Conservation (phyloP, 1,140 invertebrate genomes). For the Cydia pomonella region DNA sequence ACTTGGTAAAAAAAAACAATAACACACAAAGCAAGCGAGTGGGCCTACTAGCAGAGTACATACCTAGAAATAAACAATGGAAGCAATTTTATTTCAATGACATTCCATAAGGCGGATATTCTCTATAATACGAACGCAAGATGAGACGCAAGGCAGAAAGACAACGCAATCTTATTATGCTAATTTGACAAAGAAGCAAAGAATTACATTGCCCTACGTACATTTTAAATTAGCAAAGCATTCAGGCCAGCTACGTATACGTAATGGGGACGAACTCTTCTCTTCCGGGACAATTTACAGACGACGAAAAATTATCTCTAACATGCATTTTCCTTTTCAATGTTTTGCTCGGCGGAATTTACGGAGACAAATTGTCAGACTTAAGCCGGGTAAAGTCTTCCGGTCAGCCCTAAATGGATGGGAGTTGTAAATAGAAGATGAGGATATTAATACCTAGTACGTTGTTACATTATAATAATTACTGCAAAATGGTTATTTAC, state of each 20-base stretch:
- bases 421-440: background rate
- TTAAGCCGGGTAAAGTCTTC: constrained; percentile 5
- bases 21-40: background rate
- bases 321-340: constrained; percentile 20
- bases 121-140: background rate
- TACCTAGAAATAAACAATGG: background rate
- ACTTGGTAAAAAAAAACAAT: too few relatives aligned
- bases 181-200: constrained; percentile 22
- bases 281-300: constrained; percentile 24
- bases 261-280: constrained; percentile 11
- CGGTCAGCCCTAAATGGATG: constrained; percentile 4
- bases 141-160: background rate
- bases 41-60: background rate
- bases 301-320: constrained; percentile 30
- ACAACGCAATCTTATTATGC: constrained; percentile 15
- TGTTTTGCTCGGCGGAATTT: constrained; percentile 12
- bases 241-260: constrained; percentile 6
- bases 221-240: constrained; percentile 28
- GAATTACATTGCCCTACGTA: constrained; percentile 8
- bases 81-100: background rate
- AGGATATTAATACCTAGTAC: background rate
- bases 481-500: too few relatives aligned
- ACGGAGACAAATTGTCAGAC: constrained; percentile 18
- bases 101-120: background rate
- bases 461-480: too few relatives aligned